Evolutionary conservation across 2,113 vertebrate species (phyloP), one percentile per base, ranked within the genome.

Genomic region (Agelaius tricolor): DNA sequence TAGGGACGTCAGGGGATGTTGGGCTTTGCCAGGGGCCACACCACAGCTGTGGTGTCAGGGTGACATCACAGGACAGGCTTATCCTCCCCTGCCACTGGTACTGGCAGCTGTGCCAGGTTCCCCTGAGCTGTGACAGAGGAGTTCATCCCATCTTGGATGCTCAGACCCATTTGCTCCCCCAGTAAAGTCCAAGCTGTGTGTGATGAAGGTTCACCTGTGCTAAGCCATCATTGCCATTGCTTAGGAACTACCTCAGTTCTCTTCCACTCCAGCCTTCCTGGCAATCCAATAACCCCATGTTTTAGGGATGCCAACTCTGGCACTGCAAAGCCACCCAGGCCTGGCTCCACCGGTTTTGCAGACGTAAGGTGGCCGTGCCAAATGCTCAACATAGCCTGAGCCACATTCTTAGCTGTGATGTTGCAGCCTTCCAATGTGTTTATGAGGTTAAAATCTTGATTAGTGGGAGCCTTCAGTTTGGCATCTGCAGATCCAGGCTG

Each of bases 1-100:
- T 47, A 22, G 37, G 43, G 14, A n/a, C 1, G 1, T 37, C 1
- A 2, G 54, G 28, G n/a, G 16, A 23, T 63, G 12, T 31, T 0
- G 0, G 33, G 20, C 47, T 51, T 58, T 63, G 21, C 63, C 28
- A 33, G 46, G 26, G 52, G 10, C 24, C 26, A 23, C 39, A 26
- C n/a, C 39, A 26, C n/a, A 41, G 10, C 24, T 0, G 0, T 14
- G 15, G n/a, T n/a, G 17, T 46, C 7, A 18, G 33, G 49, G 30
- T 4, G 12, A 10, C 75, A 59, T 37, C 10, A 1, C 30, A 21
- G 54, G 41, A 57, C 2, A 16, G 74, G 31, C 14, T 69, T 1
- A 9, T 86, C 86, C 54, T 86, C 43, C 9, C 59, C 80, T 46
- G 22, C 15, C 7, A 1, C 23, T 5, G 8, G 49, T 28, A 3